Conservation (phyloP, 2,797 vertebrate genomes). For the Nyctibius grandis region DNA sequence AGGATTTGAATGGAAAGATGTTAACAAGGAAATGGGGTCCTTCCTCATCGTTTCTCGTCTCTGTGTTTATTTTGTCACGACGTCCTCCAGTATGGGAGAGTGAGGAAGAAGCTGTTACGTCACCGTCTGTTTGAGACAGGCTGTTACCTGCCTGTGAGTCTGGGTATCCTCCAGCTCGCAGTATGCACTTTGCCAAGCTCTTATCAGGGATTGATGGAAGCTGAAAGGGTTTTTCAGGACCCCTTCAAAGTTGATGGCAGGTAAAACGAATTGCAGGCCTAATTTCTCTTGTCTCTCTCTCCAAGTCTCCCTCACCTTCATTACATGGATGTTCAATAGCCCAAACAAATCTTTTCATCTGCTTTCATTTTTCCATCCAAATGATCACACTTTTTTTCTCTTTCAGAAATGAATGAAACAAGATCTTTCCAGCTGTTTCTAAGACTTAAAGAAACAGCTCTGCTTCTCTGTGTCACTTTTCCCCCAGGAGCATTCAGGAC, state of each 20-base stretch:
- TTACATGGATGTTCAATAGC: not conserved
- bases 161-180: not conserved
- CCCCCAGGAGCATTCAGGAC: too few species aligned
- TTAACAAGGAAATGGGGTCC: not conserved
- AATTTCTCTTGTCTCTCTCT: not conserved
- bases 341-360: not conserved
- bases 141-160: not conserved
- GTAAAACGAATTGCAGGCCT: not conserved
- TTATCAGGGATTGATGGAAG: not conserved
- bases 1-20: not conserved
- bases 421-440: not conserved
- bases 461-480: not conserved
- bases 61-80: not conserved
- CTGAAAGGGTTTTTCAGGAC: not conserved
- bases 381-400: not conserved
- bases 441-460: not conserved
- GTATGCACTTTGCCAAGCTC: not conserved
- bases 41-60: not conserved
- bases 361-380: not conserved
- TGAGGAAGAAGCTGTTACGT: not conserved
- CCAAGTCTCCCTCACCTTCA: not conserved
- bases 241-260: not conserved
- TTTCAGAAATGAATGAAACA: not conserved
- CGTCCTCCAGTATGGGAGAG: not conserved
- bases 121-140: not conserved